Evolutionary conservation across 2,113 vertebrate genomes (phyloP), one percentile per base, ranked within the genome.

Genomic region (Tetrax tetrax): DNA sequence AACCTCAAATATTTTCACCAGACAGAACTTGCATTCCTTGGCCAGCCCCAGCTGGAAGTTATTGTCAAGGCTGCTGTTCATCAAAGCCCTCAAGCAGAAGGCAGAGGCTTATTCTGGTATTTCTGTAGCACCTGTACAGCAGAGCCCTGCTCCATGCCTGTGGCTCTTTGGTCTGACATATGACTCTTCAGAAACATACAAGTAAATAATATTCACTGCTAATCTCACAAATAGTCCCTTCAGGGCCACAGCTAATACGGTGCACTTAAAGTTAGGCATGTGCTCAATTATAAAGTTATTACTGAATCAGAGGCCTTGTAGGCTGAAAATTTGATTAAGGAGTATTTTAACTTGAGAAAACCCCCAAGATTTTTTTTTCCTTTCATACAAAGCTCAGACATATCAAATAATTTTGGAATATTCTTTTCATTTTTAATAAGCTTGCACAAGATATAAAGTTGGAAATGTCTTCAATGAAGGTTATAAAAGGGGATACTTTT

Each of bases 1-100:
- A 96, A 90, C 93, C 90, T 90, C 91, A 96, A 94, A 59, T 94
- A 94, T 95, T 96, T 96, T 96, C 61, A 74, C 74, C 82, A 95
- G 93, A 77, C 91, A 93, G 83, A 83, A 66, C 35, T 95, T 7
- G 0, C 74, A 91, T 94, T 90, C 90, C 84, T 87, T 94, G 84
- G 84, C 78, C 70, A 90, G 82, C 7, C 50, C 66, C 90, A 95
- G 91, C 91, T 95, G 91, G 78, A 93, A 96, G 53, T 94, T 95
- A 59, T 89, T 95, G 90, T 93, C 74, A 95, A 82, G 61, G 83
- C 47, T 45, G 53, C 41, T 95, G 53, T 69, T 96, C 45, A 48
- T 89, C 92, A 95, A 89, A 95, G 53, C 37, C 7, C 33, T 70
- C 57, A 17, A 50, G 86, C 69, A 90, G 76, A 89, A 94, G 61